Evolutionary conservation across 2,797 vertebrate genomes (phyloP).

Genomic region (Danionella dracula): DNA sequence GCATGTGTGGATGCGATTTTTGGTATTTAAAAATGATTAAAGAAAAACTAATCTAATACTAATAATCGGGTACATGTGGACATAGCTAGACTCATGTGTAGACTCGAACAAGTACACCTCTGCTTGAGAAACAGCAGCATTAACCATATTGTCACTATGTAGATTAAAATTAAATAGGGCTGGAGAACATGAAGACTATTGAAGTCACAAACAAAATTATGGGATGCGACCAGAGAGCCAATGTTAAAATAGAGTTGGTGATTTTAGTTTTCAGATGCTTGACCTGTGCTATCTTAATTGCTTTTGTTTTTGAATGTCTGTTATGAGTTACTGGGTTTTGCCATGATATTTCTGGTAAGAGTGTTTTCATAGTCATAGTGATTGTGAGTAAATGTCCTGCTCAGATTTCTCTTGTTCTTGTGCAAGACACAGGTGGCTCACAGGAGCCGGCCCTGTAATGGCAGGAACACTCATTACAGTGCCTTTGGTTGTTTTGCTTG

Average conservation of each 20-base stretch:
- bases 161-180: no score
- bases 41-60: no score
- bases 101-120: no score
- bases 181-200: no score
- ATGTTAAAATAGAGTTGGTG: background rate
- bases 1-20: no score
- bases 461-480: background rate
- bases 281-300: constrained; percentile 41
- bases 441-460: background rate
- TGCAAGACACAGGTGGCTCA: constrained; percentile 11
- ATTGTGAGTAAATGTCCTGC: constrained; percentile 25
- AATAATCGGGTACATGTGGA: no score
- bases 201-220: background rate
- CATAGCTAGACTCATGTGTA: no score
- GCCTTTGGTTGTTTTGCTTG: background rate
- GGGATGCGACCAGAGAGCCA: background rate
- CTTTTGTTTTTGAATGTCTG: constrained; percentile 51
- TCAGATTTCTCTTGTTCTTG: constrained; percentile 5
- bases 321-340: constrained; percentile 46
- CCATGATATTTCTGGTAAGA: constrained; percentile 27
- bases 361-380: constrained; percentile 35
- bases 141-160: no score
- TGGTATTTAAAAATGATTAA: no score
- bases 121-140: no score
- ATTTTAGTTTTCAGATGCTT: constrained; percentile 24